These are phyloP conservation scores for Cephalopterus ornatus DNA, from an alignment of 2,113 vertebrate genomes.

Conservation along the genomic window DNA sequence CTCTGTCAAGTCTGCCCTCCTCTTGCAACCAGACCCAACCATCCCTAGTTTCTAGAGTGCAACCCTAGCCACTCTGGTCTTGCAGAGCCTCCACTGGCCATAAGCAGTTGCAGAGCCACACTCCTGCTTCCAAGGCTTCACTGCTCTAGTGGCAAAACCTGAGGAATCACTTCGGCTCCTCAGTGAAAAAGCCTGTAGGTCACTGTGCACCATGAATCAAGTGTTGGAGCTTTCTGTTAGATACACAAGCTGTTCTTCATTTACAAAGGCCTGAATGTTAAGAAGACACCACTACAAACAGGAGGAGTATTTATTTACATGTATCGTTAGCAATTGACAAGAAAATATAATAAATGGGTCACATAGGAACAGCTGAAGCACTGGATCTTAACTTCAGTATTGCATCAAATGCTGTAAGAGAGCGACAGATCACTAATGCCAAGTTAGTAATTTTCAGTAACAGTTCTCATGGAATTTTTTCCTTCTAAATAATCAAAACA, in stretches of 20 bases:
- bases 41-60: background rate
- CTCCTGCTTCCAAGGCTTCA: background rate
- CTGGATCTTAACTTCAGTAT: constrained; percentile 10
- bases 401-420: constrained; percentile 30
- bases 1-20: background rate
- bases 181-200: background rate
- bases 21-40: background rate
- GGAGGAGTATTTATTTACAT: background rate
- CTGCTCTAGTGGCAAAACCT: background rate
- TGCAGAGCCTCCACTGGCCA: background rate
- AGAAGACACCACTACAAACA: background rate
- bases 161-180: background rate
- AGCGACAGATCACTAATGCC: constrained; percentile 25
- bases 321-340: background rate
- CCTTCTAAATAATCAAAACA: constrained; percentile 70
- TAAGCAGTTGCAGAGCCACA: background rate
- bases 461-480: constrained; percentile 61
- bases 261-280: background rate
- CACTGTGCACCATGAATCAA: background rate
- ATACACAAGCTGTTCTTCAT: background rate
- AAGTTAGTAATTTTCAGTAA: constrained; percentile 65
- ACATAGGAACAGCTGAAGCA: background rate
- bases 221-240: background rate
- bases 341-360: background rate
- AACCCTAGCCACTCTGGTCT: background rate